These are phyloP conservation scores for Trichogramma pretiosum DNA, from an alignment of 1,140 invertebrate genomes.

Conservation along the genomic window DNA sequence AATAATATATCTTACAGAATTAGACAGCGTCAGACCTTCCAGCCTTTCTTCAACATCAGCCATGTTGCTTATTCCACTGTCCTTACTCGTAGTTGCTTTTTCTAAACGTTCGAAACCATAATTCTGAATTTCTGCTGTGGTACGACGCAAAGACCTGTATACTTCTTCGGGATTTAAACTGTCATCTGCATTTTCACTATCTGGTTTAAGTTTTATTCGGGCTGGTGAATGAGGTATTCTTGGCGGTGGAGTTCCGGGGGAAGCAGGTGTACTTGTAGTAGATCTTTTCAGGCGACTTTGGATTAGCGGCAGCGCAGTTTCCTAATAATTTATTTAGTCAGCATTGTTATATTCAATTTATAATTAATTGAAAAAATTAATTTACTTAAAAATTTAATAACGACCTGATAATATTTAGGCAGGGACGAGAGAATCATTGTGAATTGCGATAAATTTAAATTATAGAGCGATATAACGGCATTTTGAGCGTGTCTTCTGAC, in stretches of 20 bases:
- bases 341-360: too few relatives aligned
- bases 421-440: constrained; percentile 75
- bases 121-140: constrained; percentile 88
- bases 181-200: constrained; percentile 49
- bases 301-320: constrained; percentile 73
- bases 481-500: constrained; percentile 68
- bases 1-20: constrained; percentile 39
- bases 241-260: constrained; percentile 44
- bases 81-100: constrained; percentile 75
- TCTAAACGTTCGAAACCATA: constrained; percentile 68
- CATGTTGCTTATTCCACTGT: constrained; percentile 83
- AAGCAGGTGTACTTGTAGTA: constrained; percentile 44
- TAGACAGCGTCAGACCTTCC: constrained; percentile 44
- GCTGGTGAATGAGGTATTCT: constrained; percentile 38
- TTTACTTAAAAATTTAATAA: too few relatives aligned
- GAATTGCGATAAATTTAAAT: constrained; percentile 79
- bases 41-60: constrained; percentile 52
- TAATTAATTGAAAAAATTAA: constrained; percentile 10
- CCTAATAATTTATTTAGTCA: constrained; percentile 40
- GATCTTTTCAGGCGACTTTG: constrained; percentile 69
- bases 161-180: constrained; percentile 78
- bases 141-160: constrained; percentile 75
- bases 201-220: constrained; percentile 29
- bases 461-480: constrained; percentile 78
- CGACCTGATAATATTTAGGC: constrained; percentile 66